Percentiles rank a stretch among this genome's conserved stretches.
phyloP scores from a whole-genome alignment of 30 jellyfish, hydroid and myxozoan genomes.

The Mastigias papua region DNA sequence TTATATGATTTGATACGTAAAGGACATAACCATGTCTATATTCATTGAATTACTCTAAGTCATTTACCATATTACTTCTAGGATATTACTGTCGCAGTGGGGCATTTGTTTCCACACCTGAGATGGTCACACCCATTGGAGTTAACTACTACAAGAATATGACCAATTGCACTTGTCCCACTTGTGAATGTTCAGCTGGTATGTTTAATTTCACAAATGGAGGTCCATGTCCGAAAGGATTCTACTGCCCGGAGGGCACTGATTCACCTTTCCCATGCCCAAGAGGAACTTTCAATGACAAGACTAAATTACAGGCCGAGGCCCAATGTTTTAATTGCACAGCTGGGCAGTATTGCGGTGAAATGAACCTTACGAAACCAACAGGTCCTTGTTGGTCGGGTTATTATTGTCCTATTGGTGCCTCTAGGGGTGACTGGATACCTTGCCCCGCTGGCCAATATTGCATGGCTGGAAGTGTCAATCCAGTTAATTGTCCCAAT shows the following conservation, averaged over 20 bases:
- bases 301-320: conserved; percentile 68
- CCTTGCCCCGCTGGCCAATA: conserved; percentile 92
- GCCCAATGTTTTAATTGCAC: conserved; percentile 91
- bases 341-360: conserved; percentile 89
- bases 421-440: conserved; percentile 82
- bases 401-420: conserved; percentile 93
- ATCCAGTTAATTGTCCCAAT: conserved; percentile 83
- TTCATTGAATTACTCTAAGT: too few species aligned
- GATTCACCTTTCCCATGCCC: conserved; percentile 97
- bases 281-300: conserved; percentile 90
- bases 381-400: conserved; percentile 97
- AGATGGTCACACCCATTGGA: conserved; percentile 77
- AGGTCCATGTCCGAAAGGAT: conserved; percentile 99
- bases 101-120: conserved; percentile 95
- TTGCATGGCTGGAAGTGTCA: conserved; percentile 69
- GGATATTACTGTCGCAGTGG: conserved; percentile 99
- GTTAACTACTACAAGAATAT: conserved; percentile 55
- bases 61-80: conserved; percentile 6
- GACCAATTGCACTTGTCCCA: conserved; percentile 88
- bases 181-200: conserved; percentile 89
- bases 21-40: too few species aligned
- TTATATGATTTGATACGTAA: too few species aligned
- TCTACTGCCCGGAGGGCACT: conserved; percentile 93
- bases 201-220: conserved; percentile 86
- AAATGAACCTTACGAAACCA: conserved; percentile 82